Evolutionary conservation across 2,797 vertebrate genomes (phyloP).

Genomic region (Sphenopsis melanotis): DNA sequence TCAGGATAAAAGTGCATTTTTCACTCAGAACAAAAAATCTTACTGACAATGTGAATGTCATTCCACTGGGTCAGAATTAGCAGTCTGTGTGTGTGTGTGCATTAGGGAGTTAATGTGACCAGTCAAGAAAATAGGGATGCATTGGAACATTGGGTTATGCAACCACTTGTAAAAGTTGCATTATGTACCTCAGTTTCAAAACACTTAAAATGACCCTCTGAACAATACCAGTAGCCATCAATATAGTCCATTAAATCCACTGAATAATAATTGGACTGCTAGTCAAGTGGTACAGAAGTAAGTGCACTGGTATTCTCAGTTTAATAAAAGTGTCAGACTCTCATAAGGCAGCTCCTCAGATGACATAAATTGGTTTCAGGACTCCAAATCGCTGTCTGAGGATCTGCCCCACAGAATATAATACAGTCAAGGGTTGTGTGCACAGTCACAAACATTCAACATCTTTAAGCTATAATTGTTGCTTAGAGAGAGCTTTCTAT

Average conservation of each 20-base stretch:
- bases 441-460: neutral
- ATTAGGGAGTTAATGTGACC: neutral
- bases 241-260: neutral
- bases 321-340: neutral
- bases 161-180: neutral
- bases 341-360: neutral
- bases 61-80: neutral
- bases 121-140: neutral
- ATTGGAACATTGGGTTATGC: neutral
- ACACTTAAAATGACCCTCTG: neutral
- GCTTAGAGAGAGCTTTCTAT: neutral
- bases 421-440: neutral
- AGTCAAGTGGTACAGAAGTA: neutral
- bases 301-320: neutral
- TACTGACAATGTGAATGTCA: neutral
- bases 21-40: neutral
- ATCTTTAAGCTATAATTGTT: neutral
- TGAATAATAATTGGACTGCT: neutral
- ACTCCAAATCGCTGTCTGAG: neutral
- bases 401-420: neutral
- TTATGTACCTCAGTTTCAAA: neutral
- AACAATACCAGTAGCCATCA: neutral
- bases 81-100: fast-evolving
- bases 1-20: neutral
- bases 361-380: neutral